phyloP scores from a whole-genome alignment of 2,888 invertebrate genomes.

The Pammene aurita region DNA sequence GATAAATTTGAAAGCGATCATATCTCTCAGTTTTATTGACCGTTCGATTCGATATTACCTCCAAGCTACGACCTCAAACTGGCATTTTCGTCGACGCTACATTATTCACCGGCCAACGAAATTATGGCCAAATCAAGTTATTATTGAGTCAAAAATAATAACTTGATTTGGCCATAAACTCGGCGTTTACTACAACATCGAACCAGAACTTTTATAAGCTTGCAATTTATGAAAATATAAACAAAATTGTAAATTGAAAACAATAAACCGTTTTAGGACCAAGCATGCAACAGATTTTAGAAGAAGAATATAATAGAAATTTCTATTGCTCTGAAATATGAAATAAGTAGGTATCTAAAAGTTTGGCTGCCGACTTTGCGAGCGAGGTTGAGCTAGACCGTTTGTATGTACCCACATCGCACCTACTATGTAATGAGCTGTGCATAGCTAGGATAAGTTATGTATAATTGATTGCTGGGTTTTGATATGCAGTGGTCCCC shows the following conservation, averaged over 20 bases:
- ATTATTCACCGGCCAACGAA: constrained; percentile 48
- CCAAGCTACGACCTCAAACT: constrained; percentile 46
- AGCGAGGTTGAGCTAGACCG: too few species aligned
- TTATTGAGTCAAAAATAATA: constrained; percentile 44
- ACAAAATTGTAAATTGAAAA: constrained; percentile 3
- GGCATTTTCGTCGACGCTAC: constrained; percentile 49
- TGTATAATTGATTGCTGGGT: too few species aligned
- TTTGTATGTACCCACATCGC: too few species aligned
- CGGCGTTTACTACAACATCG: constrained; percentile 25
- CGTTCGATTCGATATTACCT: constrained; percentile 63
- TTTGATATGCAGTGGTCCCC: too few species aligned
- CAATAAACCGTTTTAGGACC: background rate
- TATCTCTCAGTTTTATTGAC: constrained; percentile 69
- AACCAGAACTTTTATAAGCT: background rate
- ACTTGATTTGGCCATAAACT: constrained; percentile 37
- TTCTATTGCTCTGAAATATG: too few species aligned
- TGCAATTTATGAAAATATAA: background rate
- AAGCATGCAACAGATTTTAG: background rate
- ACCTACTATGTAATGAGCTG: too few species aligned
- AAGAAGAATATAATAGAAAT: background rate
- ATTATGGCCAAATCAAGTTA: too few species aligned
- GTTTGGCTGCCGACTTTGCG: too few species aligned
- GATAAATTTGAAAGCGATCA: constrained; percentile 62
- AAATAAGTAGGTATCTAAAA: too few species aligned
- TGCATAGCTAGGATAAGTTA: too few species aligned